Evolutionary conservation across 1,140 invertebrate species (phyloP), one percentile per base, ranked within the genome.

Genomic region (Dinoponera quadriceps): DNA sequence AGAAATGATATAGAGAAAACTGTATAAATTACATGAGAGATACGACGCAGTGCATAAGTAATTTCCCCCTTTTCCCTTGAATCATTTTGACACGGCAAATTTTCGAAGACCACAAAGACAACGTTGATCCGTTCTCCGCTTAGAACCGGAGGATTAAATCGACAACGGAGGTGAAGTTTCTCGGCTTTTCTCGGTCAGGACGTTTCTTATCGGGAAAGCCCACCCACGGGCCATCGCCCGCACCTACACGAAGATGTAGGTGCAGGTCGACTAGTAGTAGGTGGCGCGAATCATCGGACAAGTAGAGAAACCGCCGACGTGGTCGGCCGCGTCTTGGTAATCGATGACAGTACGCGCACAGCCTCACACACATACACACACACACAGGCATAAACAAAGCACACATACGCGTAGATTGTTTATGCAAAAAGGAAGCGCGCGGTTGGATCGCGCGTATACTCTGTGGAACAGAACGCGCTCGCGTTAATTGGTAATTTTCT

Each of bases 281-380:
- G 77, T 84, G 87, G 63, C 59, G 71, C 85, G 88, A 90, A 87
- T 88, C 89, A 89, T 91, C 89, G 80, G 89, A 68, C 91, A 91
- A 92, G 91, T 92, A 90, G 91, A 93, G 89, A 89, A 87, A 86
- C 69, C 71, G n/a, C 83, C 80, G 25, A 88, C 86, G 71, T 85
- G 75, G 89, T 77, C 89, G 82, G 88, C 86, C 89, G 69, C 62
- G 85, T 68, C 75, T 59, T 72, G 57, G 72, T 74, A 83, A 86
- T 88, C 84, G 65, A 88, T 82, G 82, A 89, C 87, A 78, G 71
- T 63, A 27, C 18, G 38, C 22, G 29, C 33, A 44, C 38, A 44
- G 38, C 38, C 38, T 44, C 38, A 44, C 38, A 44, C 7, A 44
- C 9, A 44, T 44, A 44, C 38, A 44, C 11, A 44, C 38, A 44